Base-by-base conservation (phyloP, 2,797 vertebrate genomes). In the Clangula hyemalis region DNA sequence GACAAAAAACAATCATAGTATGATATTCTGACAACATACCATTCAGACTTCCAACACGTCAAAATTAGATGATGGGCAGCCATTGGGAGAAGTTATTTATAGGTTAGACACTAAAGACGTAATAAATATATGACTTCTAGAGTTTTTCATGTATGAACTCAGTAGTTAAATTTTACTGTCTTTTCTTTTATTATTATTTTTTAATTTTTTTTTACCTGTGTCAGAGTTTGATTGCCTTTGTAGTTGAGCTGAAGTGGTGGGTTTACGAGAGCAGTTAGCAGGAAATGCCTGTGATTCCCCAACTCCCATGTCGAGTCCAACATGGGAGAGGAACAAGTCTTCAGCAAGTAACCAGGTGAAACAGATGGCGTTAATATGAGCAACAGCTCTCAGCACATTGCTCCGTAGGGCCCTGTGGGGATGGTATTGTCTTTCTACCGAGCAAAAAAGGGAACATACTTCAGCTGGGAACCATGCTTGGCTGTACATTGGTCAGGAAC, bases 401-500 rank as follows among this genome's bases (percentile, higher is more conserved):
- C 38, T 72, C 51, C 51, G 8, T 30, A 25, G 21, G 21, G 38
- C 16, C 36, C 34, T 27, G 16, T 17, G 30, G 17, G 11, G 38
- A 6, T 10, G 53, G 13, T 2, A 5, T 39, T 5, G 32, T 28
- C 8, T 4, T 16, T 51, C 7, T 60, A 76, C 1, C 13, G 28
- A 32, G 6, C 18, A 34, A 62, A 36, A 61, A 47, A 85, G 3
- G 14, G 25, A 51, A 51, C 6, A 47, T 24, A 72, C 0, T 19
- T 19, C 38, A 56, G 13, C 11, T 34, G 16, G 38, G 25, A 56
- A 18, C 7, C 19, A 60, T 0, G 0, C 8, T 20, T 7, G 28
- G 9, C 16, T 51, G 2, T 3, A 4, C 3, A 3, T 1, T 43
- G 41, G 4, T 39, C 47, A 38, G 54, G 32, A 62, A 10, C 16